Base-by-base conservation (phyloP, 2,797 vertebrate species). In the Gephyroberyx darwinii region DNA sequence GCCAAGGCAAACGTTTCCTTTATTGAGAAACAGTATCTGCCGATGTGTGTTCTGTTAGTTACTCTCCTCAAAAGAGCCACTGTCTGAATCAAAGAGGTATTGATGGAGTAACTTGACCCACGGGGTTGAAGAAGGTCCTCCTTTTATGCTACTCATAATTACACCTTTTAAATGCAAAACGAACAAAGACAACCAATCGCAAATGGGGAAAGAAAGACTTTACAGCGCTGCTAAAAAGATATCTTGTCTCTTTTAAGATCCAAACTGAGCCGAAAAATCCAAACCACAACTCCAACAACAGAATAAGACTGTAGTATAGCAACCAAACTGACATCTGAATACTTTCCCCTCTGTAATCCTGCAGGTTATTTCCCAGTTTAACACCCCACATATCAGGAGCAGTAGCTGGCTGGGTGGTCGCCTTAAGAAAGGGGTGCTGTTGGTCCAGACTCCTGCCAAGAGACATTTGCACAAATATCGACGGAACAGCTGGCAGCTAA, bases 1-100 rank as follows among this genome's bases (percentile, higher is more conserved):
- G 89, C 90, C 90, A 91, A 88, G 64, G 64, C 80, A 89, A 91
- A 91, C 89, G 87, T 69, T 81, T 84, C 81, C 85, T 91, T 87
- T 84, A 87, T 86, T 90, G 83, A 88, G 86, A 86, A 91, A 82
- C 81, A 84, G 79, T 88, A 90, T 88, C 86, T 88, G 83, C 81
- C 86, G 85, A 83, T 89, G 82, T 63, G 67, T 62, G 69, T 69
- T 30, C 78, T 82, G 71, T 64, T 69, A 31, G 69, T 68, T 60
- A 47, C 70, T 80, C 65, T 66, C 45, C 78, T 69, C 78, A 80
- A 88, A 91, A 88, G 87, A 85, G 74, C 78, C 83, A 74, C 81
- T 88, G 86, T 88, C 78, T 86, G 83, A 85, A 80, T 81, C 75
- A 77, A 85, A 83, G 81, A 69, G 48, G 69, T 78, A 82, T 86